These are phyloP conservation scores for Macrostomum cliftonense DNA, from an alignment of 2,888 invertebrate genomes.

Conservation along the genomic window DNA sequence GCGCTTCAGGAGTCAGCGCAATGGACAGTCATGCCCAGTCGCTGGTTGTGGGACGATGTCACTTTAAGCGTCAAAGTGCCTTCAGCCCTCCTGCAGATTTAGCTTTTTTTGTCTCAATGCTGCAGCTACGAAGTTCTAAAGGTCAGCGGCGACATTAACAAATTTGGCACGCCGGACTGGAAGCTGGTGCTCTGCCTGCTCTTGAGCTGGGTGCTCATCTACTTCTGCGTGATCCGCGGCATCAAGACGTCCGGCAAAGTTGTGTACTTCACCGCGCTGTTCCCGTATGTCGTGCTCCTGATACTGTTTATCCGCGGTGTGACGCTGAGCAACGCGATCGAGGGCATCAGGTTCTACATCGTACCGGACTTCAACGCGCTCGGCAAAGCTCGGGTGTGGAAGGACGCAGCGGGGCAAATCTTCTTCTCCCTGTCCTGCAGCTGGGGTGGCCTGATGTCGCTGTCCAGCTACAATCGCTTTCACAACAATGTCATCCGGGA, in stretches of 20 bases:
- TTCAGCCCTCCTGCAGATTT: no score
- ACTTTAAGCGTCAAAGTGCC: no score
- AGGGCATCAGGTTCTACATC: slow-evolving; percentile 29
- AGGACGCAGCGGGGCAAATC: slow-evolving; percentile 32
- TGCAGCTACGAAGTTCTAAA: slow-evolving; percentile 61
- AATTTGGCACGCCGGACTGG: slow-evolving; percentile 59
- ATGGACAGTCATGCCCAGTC: no score
- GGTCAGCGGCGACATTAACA: slow-evolving; percentile 60
- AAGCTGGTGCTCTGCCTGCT: slow-evolving; percentile 67
- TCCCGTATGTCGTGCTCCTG: slow-evolving; percentile 29
- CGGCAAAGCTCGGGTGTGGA: slow-evolving; percentile 27
- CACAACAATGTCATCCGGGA: slow-evolving; percentile 34
- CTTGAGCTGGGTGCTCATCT: slow-evolving; percentile 73
- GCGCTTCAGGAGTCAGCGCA: no score
- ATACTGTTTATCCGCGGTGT: slow-evolving; percentile 30
- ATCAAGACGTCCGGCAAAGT: slow-evolving; percentile 55
- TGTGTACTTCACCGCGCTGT: slow-evolving; percentile 32
- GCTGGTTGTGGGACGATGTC: no score
- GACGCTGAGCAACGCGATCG: slow-evolving; percentile 23
- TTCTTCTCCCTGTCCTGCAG: slow-evolving; percentile 34
- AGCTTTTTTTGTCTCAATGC: no score
- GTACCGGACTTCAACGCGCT: slow-evolving; percentile 23
- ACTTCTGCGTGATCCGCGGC: slow-evolving; percentile 80
- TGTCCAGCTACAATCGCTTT: slow-evolving; percentile 38
- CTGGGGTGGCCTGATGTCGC: slow-evolving; percentile 34